Evolutionary conservation across 2,113 vertebrate species (phyloP), one percentile per base, ranked within the genome.

Genomic region (Leucosticte australis): DNA sequence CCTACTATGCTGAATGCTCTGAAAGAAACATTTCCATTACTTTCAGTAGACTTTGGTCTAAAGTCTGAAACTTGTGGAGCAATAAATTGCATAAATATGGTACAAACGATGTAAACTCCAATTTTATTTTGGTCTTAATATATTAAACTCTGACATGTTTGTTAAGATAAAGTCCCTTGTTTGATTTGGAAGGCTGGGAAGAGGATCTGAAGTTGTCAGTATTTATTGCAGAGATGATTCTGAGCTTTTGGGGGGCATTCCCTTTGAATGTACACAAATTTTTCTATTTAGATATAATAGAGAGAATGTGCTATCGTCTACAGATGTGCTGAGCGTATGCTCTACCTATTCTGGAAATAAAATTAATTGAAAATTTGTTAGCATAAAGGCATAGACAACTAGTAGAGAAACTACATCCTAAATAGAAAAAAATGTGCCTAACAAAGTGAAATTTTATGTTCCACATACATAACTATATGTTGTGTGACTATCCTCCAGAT

Each of bases 131-230:
- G 5, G 46, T 55, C 33, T 78, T 73, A 64, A 37, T 11, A 27
- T 28, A 59, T 5, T 21, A 6, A 89, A 8, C 5, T 41, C 7
- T 79, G 28, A 41, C 11, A 49, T 42, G 17, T 42, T 73, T 57
- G 8, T 37, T 76, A 53, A 74, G 14, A 62, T 67, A 15, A 83
- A 67, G 14, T 56, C 8, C 6, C 13, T 68, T 73, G 3, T 59
- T 71, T 3, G 2, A 35, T 14, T 70, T 0, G 0, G 20, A 82
- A 55, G 11, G 17, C 24, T 53, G 15, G 24, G 6, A 81, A 62
- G 18, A 60, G 10, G 6, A 64, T 23, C 4, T 52, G 13, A 26
- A 52, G 5, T 44, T 87, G 56, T 37, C 33, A 71, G 4, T 16
- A 50, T 47, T 65, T 69, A 50, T 41, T 56, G 4, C 21, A 68